Percentiles rank a stretch among this genome's conserved stretches.
Conservation (phyloP, 2,888 invertebrate species). For the Empis livida region DNA sequence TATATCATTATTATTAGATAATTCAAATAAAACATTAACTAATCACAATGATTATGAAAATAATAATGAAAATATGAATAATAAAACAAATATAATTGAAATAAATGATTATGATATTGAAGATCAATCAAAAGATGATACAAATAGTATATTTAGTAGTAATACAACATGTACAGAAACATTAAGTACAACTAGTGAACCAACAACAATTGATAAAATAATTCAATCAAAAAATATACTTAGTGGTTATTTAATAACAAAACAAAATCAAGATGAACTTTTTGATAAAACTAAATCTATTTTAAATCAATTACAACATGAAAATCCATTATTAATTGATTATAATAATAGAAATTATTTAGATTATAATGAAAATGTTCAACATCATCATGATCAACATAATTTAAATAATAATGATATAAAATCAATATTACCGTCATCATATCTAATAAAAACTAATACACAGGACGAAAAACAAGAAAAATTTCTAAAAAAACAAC, state of each 20-base stretch:
- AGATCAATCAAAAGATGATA: neutral
- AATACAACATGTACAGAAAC: neutral
- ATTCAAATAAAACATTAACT: slow-evolving; percentile 5
- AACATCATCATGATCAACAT: too few species aligned
- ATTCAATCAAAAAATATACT: slow-evolving; percentile 17
- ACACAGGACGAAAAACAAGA: too few species aligned
- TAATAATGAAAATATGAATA: neutral
- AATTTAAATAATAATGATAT: too few species aligned
- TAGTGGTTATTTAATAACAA: slow-evolving; percentile 16
- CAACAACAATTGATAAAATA: slow-evolving; percentile 11
- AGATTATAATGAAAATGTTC: too few species aligned
- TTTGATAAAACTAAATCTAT: slow-evolving; percentile 1
- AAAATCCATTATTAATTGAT: too few species aligned
- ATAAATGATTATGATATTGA: neutral
- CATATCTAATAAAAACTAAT: too few species aligned
- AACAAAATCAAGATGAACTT: slow-evolving; percentile 16
- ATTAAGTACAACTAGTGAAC: neutral
- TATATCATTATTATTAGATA: slow-evolving; percentile 14
- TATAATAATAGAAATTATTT: too few species aligned
- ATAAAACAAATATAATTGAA: neutral
- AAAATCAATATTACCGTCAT: too few species aligned
- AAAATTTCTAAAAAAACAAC: too few species aligned
- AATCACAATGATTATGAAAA: slow-evolving; percentile 5
- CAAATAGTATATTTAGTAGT: neutral
- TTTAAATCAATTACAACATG: too few species aligned